Conservation (phyloP, 2,888 invertebrate genomes). For the Girardia tigrina region DNA sequence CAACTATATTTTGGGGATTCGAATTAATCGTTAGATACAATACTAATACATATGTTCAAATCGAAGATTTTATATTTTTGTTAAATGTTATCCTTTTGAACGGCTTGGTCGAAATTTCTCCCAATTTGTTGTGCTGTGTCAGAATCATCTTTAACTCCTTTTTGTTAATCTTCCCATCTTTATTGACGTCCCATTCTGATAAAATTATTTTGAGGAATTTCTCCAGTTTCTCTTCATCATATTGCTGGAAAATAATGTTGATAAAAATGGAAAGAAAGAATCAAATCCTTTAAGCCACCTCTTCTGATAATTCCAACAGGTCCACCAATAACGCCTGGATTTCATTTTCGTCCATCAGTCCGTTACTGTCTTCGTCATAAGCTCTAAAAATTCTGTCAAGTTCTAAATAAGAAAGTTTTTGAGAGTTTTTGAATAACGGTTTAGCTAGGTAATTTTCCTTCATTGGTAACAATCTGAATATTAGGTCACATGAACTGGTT, state of each 20-base stretch:
- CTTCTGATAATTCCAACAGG: not conserved
- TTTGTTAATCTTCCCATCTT: not conserved
- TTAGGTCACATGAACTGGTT: not conserved
- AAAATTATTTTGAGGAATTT: not conserved
- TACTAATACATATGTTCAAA: not conserved
- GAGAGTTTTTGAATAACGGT: not conserved
- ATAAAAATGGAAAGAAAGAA: too few relatives aligned
- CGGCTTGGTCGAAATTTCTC: not conserved
- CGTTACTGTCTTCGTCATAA: not conserved
- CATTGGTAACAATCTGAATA: not conserved
- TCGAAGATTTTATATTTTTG: not conserved
- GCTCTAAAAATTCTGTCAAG: not conserved
- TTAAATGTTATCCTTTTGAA: not conserved
- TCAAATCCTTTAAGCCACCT: too few relatives aligned
- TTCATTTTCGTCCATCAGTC: not conserved
- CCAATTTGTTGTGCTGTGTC: not conserved
- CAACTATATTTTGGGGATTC: too few relatives aligned
- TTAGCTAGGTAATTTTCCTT: slow-evolving; percentile 4
- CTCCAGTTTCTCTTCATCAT: not conserved
- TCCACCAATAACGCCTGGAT: not conserved
- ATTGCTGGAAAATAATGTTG: not conserved
- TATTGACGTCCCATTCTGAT: not conserved
- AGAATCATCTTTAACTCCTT: not conserved
- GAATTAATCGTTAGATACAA: too few relatives aligned
- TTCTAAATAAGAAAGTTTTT: not conserved